Evolutionary conservation across 92 coral and sea anemone species (phyloP), one percentile per base, ranked within the genome.

Genomic region (Epizoanthus fatuus): DNA sequence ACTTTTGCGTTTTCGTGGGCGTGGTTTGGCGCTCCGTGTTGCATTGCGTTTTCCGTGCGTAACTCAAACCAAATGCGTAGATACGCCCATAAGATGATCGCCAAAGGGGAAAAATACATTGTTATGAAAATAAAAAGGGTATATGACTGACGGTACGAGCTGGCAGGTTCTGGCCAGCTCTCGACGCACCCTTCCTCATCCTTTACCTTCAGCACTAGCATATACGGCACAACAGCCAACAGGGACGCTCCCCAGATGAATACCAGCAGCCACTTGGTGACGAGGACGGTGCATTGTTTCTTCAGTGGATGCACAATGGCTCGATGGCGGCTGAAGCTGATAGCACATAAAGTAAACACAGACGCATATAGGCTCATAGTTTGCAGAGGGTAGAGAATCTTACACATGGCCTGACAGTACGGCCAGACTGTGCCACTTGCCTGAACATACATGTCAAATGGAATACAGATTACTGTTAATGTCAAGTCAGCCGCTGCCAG

Each of bases 301-400:
- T 87, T 92, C 84, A 94, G 66, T 0, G 98, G 98, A 76, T 89
- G 85, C 8, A 94, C 98, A 32, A 94, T 81, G 3, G 98, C 98
- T 5, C 93, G 78, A 57, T 89, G 83, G n/a, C 98, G 85, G 58
- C 93, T 94, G 16, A 92, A 81, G 32, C 93, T 88, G 75, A 94
- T 92, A 4, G 95, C 93, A 5, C 87, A 80, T 12, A 94, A 58
- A 3, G 98, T 94, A 59, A 94, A 94, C 10, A 92, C 93, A 4
- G 98, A 91, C 72, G 93, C 95, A 56, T 77, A 86, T 11, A 91
- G 86, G 37, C 95, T 89, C 92, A 94, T 86, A 0, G 98, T 94
- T 60, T 94, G 98, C 11, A 94, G 73, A 19, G 98, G 98, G 22
- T 86, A 94, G 37, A 94, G 74, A 9, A 75, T 83, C 69, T 38